These are phyloP conservation scores for Urocyon cinereoargenteus DNA, from an alignment of 2,797 vertebrate species.

Conservation along the genomic window DNA sequence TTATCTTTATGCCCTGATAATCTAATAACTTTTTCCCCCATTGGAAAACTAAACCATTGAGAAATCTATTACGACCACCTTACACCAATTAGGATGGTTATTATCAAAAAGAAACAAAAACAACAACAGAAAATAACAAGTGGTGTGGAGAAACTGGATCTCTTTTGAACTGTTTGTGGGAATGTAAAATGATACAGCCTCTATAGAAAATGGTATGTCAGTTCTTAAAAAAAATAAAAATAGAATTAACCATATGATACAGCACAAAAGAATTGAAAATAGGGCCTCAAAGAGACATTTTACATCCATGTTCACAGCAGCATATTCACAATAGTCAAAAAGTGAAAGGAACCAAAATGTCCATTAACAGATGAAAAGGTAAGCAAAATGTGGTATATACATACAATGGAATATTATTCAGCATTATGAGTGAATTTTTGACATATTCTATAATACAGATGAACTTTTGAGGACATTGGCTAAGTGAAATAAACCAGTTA, in stretches of 20 bases:
- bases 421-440: not conserved
- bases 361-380: not conserved
- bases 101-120: not conserved
- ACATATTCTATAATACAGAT: not conserved
- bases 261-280: not conserved
- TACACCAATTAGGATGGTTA: not conserved
- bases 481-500: conserved; percentile 1
- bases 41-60: conserved; percentile 46
- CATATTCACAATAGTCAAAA: not conserved
- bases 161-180: not conserved
- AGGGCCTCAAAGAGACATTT: not conserved
- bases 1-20: conserved; percentile 50
- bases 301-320: not conserved
- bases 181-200: not conserved
- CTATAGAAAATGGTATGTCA: not conserved
- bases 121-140: not conserved
- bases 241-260: not conserved
- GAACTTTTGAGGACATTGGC: not conserved
- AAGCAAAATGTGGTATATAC: not conserved
- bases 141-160: not conserved
- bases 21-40: not conserved
- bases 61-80: not conserved
- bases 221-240: conserved; percentile 45
- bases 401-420: not conserved
- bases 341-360: not conserved